These are phyloP conservation scores for Papilio dardanus DNA, from an alignment of 1,140 invertebrate genomes.

Conservation along the genomic window DNA sequence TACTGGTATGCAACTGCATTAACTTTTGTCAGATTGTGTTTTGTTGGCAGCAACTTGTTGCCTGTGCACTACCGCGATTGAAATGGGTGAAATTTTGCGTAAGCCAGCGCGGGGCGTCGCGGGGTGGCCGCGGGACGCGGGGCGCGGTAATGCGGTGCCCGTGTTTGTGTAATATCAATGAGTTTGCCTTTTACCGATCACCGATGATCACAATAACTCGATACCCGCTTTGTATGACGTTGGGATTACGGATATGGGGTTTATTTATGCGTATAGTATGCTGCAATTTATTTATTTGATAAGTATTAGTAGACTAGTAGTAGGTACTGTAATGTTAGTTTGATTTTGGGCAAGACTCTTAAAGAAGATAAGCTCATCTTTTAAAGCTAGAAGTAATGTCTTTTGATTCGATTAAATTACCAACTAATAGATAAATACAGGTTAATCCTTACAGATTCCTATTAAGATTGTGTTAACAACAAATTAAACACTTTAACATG, in stretches of 20 bases:
- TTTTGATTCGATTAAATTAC: too few relatives aligned
- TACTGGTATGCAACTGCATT: constrained; percentile 12
- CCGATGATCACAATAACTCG: constrained; percentile 24
- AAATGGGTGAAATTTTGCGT: constrained; percentile 33
- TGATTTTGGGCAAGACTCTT: too few relatives aligned
- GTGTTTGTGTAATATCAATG: constrained; percentile 34
- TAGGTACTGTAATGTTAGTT: too few relatives aligned
- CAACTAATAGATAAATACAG: too few relatives aligned
- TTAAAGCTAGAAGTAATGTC: too few relatives aligned
- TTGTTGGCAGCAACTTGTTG: constrained; percentile 36
- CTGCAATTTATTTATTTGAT: too few relatives aligned
- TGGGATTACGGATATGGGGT: not conserved
- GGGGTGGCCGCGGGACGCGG: not conserved
- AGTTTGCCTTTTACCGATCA: constrained; percentile 37
- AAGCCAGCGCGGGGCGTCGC: not conserved
- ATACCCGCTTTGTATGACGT: constrained; percentile 10
- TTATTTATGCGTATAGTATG: not conserved
- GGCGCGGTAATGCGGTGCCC: constrained; percentile 13
- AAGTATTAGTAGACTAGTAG: too few relatives aligned
- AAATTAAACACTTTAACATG: too few relatives aligned
- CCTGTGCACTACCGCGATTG: constrained; percentile 19
- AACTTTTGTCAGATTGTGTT: constrained; percentile 6
- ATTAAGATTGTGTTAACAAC: too few relatives aligned
- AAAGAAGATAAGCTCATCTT: too few relatives aligned
- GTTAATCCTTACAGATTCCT: too few relatives aligned